A percentile compares a stretch with the other conserved stretches of the same genome.
These are phyloP conservation scores for Hermetia illucens DNA, from an alignment of 1,140 invertebrate genomes.

Conservation along the genomic window DNA sequence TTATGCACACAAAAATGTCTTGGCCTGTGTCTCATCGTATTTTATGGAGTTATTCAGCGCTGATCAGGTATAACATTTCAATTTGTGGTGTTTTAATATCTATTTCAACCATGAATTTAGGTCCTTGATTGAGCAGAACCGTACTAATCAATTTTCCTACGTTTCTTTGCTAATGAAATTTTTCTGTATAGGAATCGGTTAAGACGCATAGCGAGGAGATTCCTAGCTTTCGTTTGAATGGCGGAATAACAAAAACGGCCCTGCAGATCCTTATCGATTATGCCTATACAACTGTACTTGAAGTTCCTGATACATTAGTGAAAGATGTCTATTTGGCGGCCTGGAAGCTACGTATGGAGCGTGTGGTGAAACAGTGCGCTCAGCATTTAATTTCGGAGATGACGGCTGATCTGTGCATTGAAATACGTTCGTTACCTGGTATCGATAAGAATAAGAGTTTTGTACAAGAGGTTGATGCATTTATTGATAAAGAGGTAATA, in stretches of 20 bases:
- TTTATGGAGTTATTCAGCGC: slow-evolving; percentile 61
- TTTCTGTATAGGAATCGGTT: neutral
- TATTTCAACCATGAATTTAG: neutral
- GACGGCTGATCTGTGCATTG: slow-evolving; percentile 53
- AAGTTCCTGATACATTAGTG: slow-evolving; percentile 30
- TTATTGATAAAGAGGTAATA: slow-evolving; percentile 56
- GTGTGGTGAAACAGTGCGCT: slow-evolving; percentile 54
- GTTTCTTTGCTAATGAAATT: too few species aligned
- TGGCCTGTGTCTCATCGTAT: slow-evolving; percentile 61
- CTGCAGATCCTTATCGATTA: slow-evolving; percentile 64
- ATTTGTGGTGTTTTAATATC: slow-evolving; percentile 2
- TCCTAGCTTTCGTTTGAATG: slow-evolving; percentile 8
- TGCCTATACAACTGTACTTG: slow-evolving; percentile 51
- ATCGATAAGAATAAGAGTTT: slow-evolving; percentile 46
- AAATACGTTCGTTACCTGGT: slow-evolving; percentile 49
- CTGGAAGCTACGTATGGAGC: slow-evolving; percentile 54
- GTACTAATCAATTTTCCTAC: neutral
- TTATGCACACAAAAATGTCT: slow-evolving; percentile 57
- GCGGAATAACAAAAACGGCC: slow-evolving; percentile 23
- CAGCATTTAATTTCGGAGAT: slow-evolving; percentile 52
- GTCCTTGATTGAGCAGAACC: neutral
- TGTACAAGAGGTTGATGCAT: slow-evolving; percentile 48
- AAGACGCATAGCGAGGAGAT: slow-evolving; percentile 6
- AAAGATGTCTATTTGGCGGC: slow-evolving; percentile 62
- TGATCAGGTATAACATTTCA: slow-evolving; percentile 27